phyloP scores from a whole-genome alignment of 2,888 invertebrate genomes.

The Tipula unca region DNA sequence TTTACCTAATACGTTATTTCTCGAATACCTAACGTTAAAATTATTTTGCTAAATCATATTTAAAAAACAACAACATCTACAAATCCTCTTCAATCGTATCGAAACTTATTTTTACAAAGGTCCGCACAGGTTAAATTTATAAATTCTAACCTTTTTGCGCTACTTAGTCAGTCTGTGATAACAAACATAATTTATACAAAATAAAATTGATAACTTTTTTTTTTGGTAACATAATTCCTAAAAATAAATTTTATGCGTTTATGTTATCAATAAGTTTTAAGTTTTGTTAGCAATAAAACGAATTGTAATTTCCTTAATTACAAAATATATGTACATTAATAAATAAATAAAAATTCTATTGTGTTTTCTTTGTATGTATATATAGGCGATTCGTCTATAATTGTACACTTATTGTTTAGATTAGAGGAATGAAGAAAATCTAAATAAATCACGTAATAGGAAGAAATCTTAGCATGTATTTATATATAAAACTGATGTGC shows the following conservation, averaged over 20 bases:
- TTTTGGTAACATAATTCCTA: neutral
- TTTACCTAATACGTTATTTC: no score
- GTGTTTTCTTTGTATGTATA: no score
- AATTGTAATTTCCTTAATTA: neutral
- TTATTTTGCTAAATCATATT: neutral
- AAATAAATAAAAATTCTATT: neutral
- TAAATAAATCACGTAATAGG: conserved; percentile 14
- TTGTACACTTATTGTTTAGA: neutral
- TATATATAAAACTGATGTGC: neutral
- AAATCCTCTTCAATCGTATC: neutral
- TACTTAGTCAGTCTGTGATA: neutral
- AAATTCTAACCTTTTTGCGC: neutral
- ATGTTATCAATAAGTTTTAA: neutral
- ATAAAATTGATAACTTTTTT: neutral
- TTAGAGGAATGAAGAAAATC: neutral
- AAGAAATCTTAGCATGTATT: neutral
- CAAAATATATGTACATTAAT: neutral
- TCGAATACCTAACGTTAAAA: no score
- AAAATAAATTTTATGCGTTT: neutral
- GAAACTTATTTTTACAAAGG: neutral
- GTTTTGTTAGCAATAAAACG: neutral
- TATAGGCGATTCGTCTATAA: neutral
- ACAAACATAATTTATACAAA: neutral
- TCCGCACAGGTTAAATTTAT: neutral
- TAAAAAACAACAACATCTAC: neutral